Percentiles rank a stretch among this genome's conserved stretches.
Conservation (phyloP, 1,140 invertebrate species). For the Lucilia sericata region DNA sequence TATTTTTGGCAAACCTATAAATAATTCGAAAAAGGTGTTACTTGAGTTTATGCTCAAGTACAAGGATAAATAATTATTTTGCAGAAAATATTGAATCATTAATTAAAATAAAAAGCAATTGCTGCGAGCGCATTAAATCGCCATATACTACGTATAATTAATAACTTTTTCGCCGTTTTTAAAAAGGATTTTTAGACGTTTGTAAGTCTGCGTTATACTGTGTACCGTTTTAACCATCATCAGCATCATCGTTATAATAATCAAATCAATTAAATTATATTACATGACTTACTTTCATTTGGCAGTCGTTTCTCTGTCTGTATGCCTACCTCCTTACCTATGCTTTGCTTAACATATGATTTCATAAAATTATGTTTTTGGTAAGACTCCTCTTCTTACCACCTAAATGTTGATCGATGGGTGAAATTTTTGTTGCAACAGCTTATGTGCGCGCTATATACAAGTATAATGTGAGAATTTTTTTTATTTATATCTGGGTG, state of each 20-base stretch:
- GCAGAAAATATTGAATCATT: neutral
- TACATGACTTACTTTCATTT: neutral
- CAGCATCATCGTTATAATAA: neutral
- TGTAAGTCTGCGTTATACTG: no score
- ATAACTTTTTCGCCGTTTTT: no score
- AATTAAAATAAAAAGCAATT: neutral
- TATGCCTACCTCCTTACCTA: neutral
- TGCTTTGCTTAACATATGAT: neutral
- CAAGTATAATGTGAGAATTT: constrained; percentile 5
- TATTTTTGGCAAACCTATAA: neutral
- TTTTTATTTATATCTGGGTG: neutral
- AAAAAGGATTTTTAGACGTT: no score
- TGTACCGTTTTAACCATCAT: neutral
- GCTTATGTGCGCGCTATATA: neutral
- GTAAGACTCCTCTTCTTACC: neutral
- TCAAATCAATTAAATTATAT: constrained; percentile 11
- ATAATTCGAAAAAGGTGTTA: neutral
- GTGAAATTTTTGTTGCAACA: constrained; percentile 33
- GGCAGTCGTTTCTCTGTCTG: neutral
- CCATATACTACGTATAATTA: no score
- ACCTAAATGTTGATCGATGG: constrained; percentile 14
- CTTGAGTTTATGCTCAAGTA: neutral
- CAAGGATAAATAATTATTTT: neutral
- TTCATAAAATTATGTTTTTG: neutral
- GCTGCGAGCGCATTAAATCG: neutral